phyloP scores from a whole-genome alignment of 2,113 vertebrate genomes.

The Cyprinodon tularosa region DNA sequence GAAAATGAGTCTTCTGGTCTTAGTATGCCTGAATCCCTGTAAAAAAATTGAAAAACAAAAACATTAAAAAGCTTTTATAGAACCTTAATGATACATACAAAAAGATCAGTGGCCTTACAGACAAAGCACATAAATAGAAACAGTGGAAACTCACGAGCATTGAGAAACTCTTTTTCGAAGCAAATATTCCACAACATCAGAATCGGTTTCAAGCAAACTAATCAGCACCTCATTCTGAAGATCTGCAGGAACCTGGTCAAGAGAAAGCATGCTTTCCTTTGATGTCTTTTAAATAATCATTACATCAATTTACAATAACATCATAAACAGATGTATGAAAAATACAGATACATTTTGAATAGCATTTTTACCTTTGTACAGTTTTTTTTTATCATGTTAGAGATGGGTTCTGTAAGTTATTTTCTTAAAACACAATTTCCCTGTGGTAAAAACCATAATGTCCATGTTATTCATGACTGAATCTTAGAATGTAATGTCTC shows the following conservation, averaged over 20 bases:
- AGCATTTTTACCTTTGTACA: neutral
- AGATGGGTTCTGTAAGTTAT: neutral
- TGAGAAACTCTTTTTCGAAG: conserved; percentile 93
- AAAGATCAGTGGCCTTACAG: neutral
- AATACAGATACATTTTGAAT: neutral
- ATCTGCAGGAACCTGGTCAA: conserved; percentile 88
- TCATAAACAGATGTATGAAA: neutral
- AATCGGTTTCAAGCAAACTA: conserved; percentile 92
- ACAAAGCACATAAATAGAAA: neutral
- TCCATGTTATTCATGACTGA: conserved; percentile 6
- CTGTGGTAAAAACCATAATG: conserved; percentile 7
- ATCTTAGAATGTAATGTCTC: conserved; percentile 17
- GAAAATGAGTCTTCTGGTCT: conserved; percentile 81
- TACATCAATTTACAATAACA: neutral
- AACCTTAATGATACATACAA: neutral
- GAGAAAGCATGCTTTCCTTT: neutral
- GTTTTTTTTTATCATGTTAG: neutral
- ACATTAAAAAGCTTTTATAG: neutral
- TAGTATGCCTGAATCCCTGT: conserved; percentile 83
- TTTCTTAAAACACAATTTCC: neutral
- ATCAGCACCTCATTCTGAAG: conserved; percentile 96
- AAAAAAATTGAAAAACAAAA: conserved; percentile 28
- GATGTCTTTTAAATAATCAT: conserved; percentile 7
- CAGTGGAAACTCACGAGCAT: conserved; percentile 84
- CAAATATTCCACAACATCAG: conserved; percentile 95